Evolutionary conservation across 2,113 vertebrate species (phyloP), one percentile per base, ranked within the genome.

Genomic region (Cephalophus harveyi): DNA sequence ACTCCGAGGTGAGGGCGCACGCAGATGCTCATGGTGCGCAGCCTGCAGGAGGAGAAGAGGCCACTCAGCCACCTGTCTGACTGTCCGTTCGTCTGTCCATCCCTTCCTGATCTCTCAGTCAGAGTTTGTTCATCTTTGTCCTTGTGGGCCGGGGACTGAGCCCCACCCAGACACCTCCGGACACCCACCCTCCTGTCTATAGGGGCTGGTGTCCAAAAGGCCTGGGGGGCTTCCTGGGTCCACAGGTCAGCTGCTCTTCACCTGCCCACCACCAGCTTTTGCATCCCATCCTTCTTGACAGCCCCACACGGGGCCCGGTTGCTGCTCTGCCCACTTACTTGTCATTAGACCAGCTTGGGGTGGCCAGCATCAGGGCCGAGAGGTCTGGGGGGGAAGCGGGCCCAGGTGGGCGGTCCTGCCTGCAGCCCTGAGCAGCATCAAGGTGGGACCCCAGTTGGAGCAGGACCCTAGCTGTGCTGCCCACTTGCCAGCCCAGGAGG

Each of bases 51-150:
- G 6, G 33, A 54, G 7, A 25, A 33, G 8, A 88, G 76, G 87
- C 25, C 40, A 4, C 17, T 93, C 40, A 14, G 59, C 85, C 2
- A 36, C 21, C 64, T 30, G 27, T 4, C 52, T 6, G 1, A 15
- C 55, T 0, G 0, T 16, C 33, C 5, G 1, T 27, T 25, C 6
- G 0, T 43, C 40, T 0, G 6, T 15, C 54, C 3, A 2, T 30
- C 50, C 54, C 9, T n/a, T 52, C 28, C 71, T 19, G 76, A 50
- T 28, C 21, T 28, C 50, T 16, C 13, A 36, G 46, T 78, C 14
- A 10, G 78, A 30, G 16, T 28, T 33, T 52, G 30, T 57, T 57
- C 21, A 6, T 14, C 27, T 7, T 15, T 0, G 21, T 3, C 64
- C 67, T 28, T 19, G 16, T 30, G 28, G n/a, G 27, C 27, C 1